Evolutionary conservation across 2,113 vertebrate species (phyloP).

Genomic region (Rhombomys opimus): DNA sequence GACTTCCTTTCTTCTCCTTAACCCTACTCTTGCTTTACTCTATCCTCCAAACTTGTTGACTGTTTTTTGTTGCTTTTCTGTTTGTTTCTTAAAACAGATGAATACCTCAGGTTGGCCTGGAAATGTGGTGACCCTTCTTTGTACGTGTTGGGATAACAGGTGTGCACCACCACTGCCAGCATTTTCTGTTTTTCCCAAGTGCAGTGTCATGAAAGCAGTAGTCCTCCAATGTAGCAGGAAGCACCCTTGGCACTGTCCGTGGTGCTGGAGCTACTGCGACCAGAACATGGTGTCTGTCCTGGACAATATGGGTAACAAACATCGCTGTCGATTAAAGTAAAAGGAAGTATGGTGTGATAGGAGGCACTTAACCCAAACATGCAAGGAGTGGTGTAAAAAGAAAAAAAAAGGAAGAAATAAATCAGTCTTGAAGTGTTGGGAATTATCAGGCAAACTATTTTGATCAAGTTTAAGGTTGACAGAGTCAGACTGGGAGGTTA

Average conservation of each 20-base stretch:
- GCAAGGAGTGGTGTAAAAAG: background rate
- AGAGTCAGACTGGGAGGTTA: background rate
- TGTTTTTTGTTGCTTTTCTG: background rate
- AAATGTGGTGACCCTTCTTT: background rate
- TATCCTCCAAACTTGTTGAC: background rate
- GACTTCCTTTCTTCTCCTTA: background rate
- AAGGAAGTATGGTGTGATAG: background rate
- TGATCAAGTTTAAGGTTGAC: conserved; percentile 3
- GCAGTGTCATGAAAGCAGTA: background rate
- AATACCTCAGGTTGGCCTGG: background rate
- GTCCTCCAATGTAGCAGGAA: background rate
- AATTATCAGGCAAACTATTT: background rate
- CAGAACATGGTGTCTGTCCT: background rate
- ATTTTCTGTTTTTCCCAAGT: background rate
- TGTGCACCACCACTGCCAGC: too few species aligned
- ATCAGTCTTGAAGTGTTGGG: background rate
- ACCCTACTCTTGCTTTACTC: conserved; percentile 12
- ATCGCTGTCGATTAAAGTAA: background rate
- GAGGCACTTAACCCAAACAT: background rate
- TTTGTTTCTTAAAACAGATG: background rate
- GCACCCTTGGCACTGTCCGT: background rate
- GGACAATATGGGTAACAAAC: background rate
- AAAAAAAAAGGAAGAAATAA: background rate
- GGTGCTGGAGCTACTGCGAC: conserved; percentile 28
- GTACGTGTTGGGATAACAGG: background rate